A percentile compares a stretch with the other conserved stretches of the same genome.
Evolutionary conservation across 1,140 invertebrate genomes (phyloP).

Genomic region (Rhynchophorus ferrugineus): DNA sequence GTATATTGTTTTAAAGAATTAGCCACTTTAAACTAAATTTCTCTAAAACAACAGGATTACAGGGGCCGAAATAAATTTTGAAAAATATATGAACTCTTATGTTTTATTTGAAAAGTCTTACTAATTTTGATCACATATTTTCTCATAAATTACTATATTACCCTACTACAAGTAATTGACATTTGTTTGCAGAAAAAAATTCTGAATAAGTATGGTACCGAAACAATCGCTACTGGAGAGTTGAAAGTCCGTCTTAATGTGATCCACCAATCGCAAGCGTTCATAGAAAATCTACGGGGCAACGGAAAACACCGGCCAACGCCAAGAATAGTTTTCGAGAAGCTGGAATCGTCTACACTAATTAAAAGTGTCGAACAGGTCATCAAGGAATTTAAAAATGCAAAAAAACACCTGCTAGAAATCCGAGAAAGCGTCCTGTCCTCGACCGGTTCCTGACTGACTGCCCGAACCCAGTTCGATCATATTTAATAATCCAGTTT

Average conservation of each 20-base stretch:
- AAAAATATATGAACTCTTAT: too few species aligned
- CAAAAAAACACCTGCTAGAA: constrained; percentile 33
- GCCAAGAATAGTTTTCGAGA: constrained; percentile 25
- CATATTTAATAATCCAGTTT: too few species aligned
- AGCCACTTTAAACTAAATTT: too few species aligned
- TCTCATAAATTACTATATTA: too few species aligned
- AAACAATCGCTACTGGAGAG: constrained; percentile 29
- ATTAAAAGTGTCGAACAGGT: constrained; percentile 37
- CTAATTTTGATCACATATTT: too few species aligned
- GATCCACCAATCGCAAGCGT: constrained; percentile 34
- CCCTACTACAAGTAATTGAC: too few species aligned
- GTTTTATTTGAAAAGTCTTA: too few species aligned
- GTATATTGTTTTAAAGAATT: too few species aligned
- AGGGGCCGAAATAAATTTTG: too few species aligned
- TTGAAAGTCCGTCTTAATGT: constrained; percentile 29
- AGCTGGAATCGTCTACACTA: constrained; percentile 28
- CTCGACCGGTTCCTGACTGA: not conserved
- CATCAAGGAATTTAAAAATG: constrained; percentile 32
- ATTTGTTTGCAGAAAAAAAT: constrained; percentile 28
- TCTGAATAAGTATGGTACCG: constrained; percentile 31
- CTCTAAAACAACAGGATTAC: too few species aligned
- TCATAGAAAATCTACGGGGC: constrained; percentile 18
- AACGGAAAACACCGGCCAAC: constrained; percentile 1
- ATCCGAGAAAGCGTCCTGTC: constrained; percentile 24
- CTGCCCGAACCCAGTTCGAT: not conserved